Evolutionary conservation across 2,113 vertebrate species (phyloP), one percentile per base, ranked within the genome.

Genomic region (Steatornis caripensis): DNA sequence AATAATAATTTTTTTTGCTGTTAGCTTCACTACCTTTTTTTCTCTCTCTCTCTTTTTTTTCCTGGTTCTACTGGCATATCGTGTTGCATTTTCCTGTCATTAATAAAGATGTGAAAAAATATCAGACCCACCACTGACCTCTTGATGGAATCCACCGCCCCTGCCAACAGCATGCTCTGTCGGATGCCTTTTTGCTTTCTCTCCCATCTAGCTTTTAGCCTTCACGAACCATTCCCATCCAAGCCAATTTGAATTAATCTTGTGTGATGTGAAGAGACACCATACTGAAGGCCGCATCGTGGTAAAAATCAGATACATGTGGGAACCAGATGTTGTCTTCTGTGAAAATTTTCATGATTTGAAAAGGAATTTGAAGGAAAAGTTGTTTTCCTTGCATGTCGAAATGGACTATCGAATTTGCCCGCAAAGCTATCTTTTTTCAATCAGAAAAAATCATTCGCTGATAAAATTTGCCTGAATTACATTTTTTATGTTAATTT

Each of bases 301-400:
- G 29, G 55, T 93, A 30, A 78, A 75, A 92, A 55, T 66, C 37
- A n/a, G 34, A 60, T 49, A 43, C 92, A 70, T 92, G 64, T 95
- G 92, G 92, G 77, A 93, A 48, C 24, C 95, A 93, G 90, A 92
- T 95, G 94, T 64, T 91, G 75, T 58, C 62, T 49, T 71, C 81
- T 41, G 15, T 45, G 83, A 83, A 91, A 64, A 90, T 81, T 89
- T 71, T 86, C 3, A 0, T 70, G 9, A 86, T 93, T 93, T 66
- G n/a, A 26, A 72, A 88, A 80, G 54, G 54, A 90, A 90, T 84
- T 95, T 54, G 54, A 61, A 58, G 21, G 68, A 66, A 86, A 85
- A 64, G 15, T 71, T 81, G 18, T 83, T 93, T 75, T 43, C 27
- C 24, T 66, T 83, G 7, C 3, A 0, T 36, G 39, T 68, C 19